phyloP scores from a whole-genome alignment of 2,113 vertebrate species.

The Macrotis lagotis region DNA sequence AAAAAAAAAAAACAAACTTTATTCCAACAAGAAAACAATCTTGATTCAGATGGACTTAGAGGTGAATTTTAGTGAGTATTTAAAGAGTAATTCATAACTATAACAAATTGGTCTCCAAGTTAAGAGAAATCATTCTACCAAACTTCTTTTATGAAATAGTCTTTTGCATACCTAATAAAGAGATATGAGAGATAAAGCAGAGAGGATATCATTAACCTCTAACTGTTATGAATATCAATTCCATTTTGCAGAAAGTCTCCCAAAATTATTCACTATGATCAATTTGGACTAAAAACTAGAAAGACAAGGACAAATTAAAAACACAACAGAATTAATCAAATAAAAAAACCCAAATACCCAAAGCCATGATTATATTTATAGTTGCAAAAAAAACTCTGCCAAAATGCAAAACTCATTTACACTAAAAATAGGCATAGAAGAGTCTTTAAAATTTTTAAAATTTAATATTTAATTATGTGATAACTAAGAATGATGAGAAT shows the following conservation, averaged over 20 bases:
- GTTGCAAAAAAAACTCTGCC: no score
- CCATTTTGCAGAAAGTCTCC: neutral
- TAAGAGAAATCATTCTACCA: neutral
- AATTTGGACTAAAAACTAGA: no score
- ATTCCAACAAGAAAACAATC: neutral
- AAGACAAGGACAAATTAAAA: no score
- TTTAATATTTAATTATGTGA: no score
- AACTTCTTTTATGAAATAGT: neutral
- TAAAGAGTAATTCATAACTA: neutral
- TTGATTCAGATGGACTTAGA: neutral
- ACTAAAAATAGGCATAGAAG: no score
- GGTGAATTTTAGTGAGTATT: neutral
- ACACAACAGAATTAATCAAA: no score
- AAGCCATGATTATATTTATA: no score
- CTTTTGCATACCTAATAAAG: neutral
- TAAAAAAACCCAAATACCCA: no score
- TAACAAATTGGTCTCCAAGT: neutral
- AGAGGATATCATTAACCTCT: neutral
- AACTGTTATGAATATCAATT: neutral
- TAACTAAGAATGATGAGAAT: no score
- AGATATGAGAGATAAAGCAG: neutral
- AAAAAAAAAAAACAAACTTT: no score
- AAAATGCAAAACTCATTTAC: no score
- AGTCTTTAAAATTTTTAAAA: no score
- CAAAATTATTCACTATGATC: neutral